Evolutionary conservation across 2,113 vertebrate genomes (phyloP).

Genomic region (Nymphicus hollandicus): DNA sequence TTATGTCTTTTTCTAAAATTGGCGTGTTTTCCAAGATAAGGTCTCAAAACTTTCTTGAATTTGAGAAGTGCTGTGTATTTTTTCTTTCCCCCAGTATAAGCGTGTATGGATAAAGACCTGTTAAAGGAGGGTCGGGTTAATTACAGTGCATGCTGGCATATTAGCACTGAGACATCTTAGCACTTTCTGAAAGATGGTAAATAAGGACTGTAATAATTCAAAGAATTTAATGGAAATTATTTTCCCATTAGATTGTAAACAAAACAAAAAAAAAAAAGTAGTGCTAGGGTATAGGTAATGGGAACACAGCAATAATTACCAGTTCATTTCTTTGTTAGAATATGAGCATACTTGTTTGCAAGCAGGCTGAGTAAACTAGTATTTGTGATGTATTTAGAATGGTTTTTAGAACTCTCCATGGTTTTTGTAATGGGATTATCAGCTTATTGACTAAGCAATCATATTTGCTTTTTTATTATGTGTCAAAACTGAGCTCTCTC

Average conservation of each 20-base stretch:
- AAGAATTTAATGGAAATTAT: neutral
- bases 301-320: neutral
- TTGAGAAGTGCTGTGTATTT: neutral
- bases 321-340: neutral
- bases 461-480: neutral
- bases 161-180: neutral
- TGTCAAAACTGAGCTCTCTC: neutral
- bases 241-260: neutral
- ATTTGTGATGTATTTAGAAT: neutral
- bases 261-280: neutral
- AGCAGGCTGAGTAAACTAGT: neutral
- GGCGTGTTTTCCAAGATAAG: neutral
- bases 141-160: neutral
- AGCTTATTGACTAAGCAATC: neutral
- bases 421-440: neutral
- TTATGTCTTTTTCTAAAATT: neutral
- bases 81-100: neutral
- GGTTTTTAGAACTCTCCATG: neutral
- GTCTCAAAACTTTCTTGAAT: neutral
- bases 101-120: rapidly evolving
- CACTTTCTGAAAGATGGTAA: neutral
- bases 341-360: neutral
- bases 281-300: neutral
- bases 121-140: neutral
- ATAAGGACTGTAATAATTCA: neutral